Evolutionary conservation across 2,888 invertebrate genomes (phyloP).

Genomic region (Agrilus mali): DNA sequence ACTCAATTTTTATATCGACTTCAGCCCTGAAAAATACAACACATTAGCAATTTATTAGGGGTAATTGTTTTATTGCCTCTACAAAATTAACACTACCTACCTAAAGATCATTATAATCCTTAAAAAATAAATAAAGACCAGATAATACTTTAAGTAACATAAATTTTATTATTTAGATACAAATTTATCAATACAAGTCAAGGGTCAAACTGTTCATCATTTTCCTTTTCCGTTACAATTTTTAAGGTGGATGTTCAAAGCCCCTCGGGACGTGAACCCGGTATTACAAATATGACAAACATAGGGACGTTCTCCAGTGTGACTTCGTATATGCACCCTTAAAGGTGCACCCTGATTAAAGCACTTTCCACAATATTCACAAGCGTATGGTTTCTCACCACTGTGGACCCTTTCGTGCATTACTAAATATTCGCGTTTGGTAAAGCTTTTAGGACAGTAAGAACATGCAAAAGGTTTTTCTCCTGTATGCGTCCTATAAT

Average conservation of each 20-base stretch:
- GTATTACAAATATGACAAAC: conserved; percentile 42
- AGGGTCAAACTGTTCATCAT: conserved; percentile 9
- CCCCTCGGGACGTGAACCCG: conserved; percentile 46
- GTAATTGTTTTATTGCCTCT: too few relatives aligned
- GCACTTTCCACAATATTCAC: conserved; percentile 46
- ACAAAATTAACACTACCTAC: too few relatives aligned
- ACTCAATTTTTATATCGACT: too few relatives aligned
- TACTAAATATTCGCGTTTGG: conserved; percentile 35
- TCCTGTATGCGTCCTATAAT: conserved; percentile 27
- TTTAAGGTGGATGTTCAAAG: conserved; percentile 46
- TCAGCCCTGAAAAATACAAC: too few relatives aligned
- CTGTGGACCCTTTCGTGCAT: conserved; percentile 49
- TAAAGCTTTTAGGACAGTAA: conserved; percentile 27
- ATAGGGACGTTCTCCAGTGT: conserved; percentile 42
- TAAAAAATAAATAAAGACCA: too few relatives aligned
- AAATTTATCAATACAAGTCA: too few relatives aligned
- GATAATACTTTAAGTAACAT: too few relatives aligned
- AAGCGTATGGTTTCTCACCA: conserved; percentile 49
- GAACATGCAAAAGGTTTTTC: conserved; percentile 26
- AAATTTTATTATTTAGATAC: too few relatives aligned
- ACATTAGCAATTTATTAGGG: too few relatives aligned
- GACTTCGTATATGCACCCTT: conserved; percentile 20
- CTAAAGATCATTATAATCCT: too few relatives aligned
- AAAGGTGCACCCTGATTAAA: conserved; percentile 48
- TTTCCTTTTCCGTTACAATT: conserved; percentile 29